phyloP scores from a whole-genome alignment of 1,140 invertebrate species.

The Rhopalosiphum maidis region DNA sequence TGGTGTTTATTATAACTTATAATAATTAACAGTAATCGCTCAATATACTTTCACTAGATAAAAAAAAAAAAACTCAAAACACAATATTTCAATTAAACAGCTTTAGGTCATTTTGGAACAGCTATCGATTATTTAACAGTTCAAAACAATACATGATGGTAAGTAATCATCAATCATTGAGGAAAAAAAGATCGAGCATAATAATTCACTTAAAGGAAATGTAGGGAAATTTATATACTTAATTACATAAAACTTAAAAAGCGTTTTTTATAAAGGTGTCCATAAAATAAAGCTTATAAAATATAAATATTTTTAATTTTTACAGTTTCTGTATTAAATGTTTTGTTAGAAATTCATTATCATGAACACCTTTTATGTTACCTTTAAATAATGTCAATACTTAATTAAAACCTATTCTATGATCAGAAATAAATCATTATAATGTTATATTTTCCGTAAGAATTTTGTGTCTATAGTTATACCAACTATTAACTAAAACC shows the following conservation, averaged over 20 bases:
- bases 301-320: neutral
- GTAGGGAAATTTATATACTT: neutral
- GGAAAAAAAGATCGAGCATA: neutral
- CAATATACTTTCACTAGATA: neutral
- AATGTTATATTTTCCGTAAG: neutral
- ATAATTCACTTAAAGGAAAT: constrained; percentile 14
- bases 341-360: neutral
- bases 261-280: neutral
- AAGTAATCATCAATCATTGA: constrained; percentile 20
- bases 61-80: neutral
- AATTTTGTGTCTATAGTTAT: neutral
- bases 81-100: constrained; percentile 13
- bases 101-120: neutral
- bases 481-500: neutral
- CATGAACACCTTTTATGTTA: neutral
- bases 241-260: neutral
- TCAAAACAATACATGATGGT: constrained; percentile 12
- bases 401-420: neutral
- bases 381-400: neutral
- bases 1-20: neutral
- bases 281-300: neutral
- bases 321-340: neutral
- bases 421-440: neutral
- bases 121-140: constrained; percentile 24
- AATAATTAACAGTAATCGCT: neutral